A percentile compares a stretch with the other conserved stretches of the same genome.
These are phyloP conservation scores for Hydrochoerus hydrochaeris DNA, from an alignment of 2,113 vertebrate genomes.

Conservation along the genomic window DNA sequence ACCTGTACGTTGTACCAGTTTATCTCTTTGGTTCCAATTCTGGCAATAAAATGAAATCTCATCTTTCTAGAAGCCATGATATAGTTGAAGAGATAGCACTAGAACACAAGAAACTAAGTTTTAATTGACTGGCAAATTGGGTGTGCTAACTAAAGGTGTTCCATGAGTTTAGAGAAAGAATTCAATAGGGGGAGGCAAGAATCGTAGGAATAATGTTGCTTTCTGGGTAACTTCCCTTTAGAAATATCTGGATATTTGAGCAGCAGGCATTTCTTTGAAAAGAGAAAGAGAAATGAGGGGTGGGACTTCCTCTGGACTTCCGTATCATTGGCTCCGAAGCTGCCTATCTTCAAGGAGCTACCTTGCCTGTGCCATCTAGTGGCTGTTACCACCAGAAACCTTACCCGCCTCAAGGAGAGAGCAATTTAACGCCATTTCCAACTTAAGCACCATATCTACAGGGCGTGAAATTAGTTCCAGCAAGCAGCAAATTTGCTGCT, in stretches of 20 bases:
- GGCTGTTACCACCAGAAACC: slow-evolving; percentile 25
- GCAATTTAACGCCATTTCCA: slow-evolving; percentile 91
- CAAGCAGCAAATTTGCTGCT: slow-evolving; percentile 90
- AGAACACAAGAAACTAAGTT: background rate
- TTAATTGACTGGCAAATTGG: background rate
- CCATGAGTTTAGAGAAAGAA: slow-evolving; percentile 9
- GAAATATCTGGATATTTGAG: slow-evolving; percentile 11
- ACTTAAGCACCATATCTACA: slow-evolving; percentile 88
- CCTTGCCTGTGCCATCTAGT: slow-evolving; percentile 65
- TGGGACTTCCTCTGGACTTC: slow-evolving; percentile 52
- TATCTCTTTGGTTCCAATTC: slow-evolving; percentile 15
- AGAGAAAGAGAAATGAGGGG: background rate
- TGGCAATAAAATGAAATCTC: background rate
- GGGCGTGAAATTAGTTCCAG: slow-evolving; percentile 92
- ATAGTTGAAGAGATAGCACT: background rate
- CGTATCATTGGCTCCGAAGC: slow-evolving; percentile 59
- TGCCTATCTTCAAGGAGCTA: slow-evolving; percentile 24
- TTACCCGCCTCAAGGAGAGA: slow-evolving; percentile 80
- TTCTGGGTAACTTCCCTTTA: background rate
- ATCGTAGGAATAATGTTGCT: background rate
- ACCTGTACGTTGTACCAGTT: background rate
- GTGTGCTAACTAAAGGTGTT: background rate
- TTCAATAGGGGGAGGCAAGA: slow-evolving; percentile 16
- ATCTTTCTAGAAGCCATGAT: background rate
- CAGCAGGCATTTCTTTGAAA: background rate